Base-by-base conservation (phyloP, 92 coral and sea anemone species). In the Scolanthus callimorphus region DNA sequence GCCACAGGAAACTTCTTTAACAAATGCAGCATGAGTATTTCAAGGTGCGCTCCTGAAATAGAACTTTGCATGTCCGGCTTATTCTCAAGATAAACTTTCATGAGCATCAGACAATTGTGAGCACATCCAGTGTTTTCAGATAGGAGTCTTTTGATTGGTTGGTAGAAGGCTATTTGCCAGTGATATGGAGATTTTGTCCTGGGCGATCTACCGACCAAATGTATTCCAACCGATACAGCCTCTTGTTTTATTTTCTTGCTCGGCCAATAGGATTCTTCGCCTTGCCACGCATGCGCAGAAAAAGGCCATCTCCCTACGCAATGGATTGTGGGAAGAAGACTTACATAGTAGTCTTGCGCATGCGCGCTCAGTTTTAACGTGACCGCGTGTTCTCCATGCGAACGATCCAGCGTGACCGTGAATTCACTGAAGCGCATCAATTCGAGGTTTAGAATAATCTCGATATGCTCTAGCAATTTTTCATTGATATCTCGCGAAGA, bases 211-310 rank as follows among this genome's bases (percentile, higher is more conserved):
- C 83, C 86, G 25, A 77, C 78, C 12, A 85, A 57, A 34, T 74
- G 79, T 25, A 80, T 47, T 2, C 92, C 92, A 10, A 62, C 62
- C 15, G 30, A 50, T 1, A 80, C 9, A 15, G 70, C 55, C 1
- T 74, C 80, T 25, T 80, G 79, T 56, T 75, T 85, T 20, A 62
- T 45, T 0, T 23, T 59, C 61, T 63, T 85, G 51, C 60, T 69
- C 12, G 73, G 80, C 92, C 92, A 80, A 58, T 80, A 70, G 51
- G 66, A 66, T 48, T 57, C 81, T 27, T 68, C 85, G 30, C 71
- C 31, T 48, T 74, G 76, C 92, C 92, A 85, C 28, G 76, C 79
- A 31, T 74, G 77, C 63, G 87, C 92, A 62, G 88, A 83, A 55
- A 59, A 69, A 3, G 85, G 60, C 92, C 92, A 85, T 11, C 84